Conservation (phyloP, 2,113 vertebrate species). For the Aleadryas rufinucha region DNA sequence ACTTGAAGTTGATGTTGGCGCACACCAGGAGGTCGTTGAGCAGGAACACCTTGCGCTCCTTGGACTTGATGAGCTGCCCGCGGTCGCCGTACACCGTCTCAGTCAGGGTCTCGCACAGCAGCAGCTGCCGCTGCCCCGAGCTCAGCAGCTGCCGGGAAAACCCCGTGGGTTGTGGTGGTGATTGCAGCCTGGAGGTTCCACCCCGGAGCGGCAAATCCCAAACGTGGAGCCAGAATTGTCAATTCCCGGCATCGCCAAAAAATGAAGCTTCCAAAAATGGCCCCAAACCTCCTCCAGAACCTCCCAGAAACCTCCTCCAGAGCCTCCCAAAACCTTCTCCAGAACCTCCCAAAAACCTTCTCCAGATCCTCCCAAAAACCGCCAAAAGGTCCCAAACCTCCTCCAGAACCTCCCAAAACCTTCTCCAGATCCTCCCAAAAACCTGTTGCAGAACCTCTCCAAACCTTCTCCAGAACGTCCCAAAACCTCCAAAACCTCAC, state of each 20-base stretch:
- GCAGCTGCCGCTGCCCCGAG: constrained; percentile 85
- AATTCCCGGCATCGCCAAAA: rapidly evolving
- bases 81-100: constrained; percentile 88
- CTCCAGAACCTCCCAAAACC: neutral
- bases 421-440: neutral
- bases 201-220: rapidly evolving
- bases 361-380: neutral
- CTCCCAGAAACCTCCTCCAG: neutral
- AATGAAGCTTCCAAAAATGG: neutral
- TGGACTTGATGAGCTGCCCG: constrained; percentile 93
- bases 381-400: neutral
- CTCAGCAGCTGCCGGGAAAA: constrained; percentile 75
- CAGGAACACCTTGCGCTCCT: constrained; percentile 92
- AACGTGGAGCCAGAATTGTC: rapidly evolving
- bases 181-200: neutral
- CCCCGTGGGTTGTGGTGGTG: neutral
- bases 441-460: too few species aligned
- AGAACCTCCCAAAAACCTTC: too few species aligned
- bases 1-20: constrained; percentile 96
- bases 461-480: too few species aligned
- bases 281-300: neutral
- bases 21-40: constrained; percentile 90
- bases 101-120: constrained; percentile 85
- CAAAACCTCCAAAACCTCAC: too few species aligned
- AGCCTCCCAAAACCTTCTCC: too few species aligned